Conservation (phyloP, 1,140 invertebrate species). For the Trichoplusia ni region DNA sequence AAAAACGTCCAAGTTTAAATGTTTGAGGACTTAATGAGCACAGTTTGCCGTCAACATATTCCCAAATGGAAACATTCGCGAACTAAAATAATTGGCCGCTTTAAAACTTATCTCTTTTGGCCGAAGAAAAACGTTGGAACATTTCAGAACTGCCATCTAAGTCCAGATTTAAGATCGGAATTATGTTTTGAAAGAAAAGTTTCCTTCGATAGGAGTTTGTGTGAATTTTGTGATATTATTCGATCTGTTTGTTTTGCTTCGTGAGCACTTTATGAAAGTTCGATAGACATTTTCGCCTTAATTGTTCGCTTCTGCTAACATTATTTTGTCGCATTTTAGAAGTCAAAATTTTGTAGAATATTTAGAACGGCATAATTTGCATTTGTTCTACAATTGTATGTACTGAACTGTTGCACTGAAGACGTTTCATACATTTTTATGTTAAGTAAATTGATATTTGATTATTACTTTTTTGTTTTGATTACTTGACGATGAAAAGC, state of each 20-base stretch:
- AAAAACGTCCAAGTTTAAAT: not conserved
- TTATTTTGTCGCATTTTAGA: too few species aligned
- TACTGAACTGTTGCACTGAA: too few species aligned
- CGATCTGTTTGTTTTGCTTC: not conserved
- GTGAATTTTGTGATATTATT: conserved; percentile 7
- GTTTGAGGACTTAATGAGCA: not conserved
- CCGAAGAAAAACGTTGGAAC: not conserved
- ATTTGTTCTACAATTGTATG: too few species aligned
- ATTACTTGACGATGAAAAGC: too few species aligned
- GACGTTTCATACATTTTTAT: too few species aligned
- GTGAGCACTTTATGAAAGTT: not conserved
- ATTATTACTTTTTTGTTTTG: too few species aligned
- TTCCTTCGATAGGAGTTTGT: not conserved
- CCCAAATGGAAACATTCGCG: not conserved
- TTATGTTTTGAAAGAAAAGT: conserved; percentile 15
- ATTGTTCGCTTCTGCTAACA: too few species aligned
- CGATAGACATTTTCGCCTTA: too few species aligned
- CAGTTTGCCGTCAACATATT: not conserved
- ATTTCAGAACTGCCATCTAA: not conserved
- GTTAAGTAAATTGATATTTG: too few species aligned
- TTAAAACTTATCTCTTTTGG: not conserved
- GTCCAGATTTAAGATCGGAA: conserved; percentile 1
- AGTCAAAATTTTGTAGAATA: too few species aligned
- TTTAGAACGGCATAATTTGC: too few species aligned
- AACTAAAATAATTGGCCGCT: not conserved